Evolutionary conservation across 2,113 vertebrate genomes (phyloP).

Genomic region (Apodemus speciosus): DNA sequence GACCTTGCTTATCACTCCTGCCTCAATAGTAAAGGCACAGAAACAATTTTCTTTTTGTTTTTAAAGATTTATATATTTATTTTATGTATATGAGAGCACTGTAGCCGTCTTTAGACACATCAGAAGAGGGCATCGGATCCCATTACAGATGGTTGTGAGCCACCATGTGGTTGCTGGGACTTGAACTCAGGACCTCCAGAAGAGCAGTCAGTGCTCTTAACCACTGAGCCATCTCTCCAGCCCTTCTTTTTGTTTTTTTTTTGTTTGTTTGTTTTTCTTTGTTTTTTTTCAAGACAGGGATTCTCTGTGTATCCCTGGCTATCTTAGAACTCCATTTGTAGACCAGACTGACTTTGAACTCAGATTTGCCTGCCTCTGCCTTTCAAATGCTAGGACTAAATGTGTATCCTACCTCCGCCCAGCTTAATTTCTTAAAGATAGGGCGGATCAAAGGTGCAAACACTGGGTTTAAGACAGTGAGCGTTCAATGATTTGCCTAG

Average conservation of each 20-base stretch:
- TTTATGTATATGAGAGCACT: too few relatives aligned
- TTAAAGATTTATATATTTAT: too few relatives aligned
- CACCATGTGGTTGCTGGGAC: too few relatives aligned
- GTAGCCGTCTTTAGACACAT: too few relatives aligned
- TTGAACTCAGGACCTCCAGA: too few relatives aligned
- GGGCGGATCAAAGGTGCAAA: neutral
- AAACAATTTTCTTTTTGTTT: neutral
- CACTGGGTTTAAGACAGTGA: neutral
- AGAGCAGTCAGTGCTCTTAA: too few relatives aligned
- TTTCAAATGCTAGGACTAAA: neutral
- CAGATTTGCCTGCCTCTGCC: neutral
- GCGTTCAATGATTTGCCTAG: neutral
- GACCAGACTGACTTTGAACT: neutral
- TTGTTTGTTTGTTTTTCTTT: too few relatives aligned
- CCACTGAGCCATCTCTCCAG: too few relatives aligned
- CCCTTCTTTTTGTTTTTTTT: rapidly evolving
- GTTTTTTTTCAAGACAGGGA: neutral
- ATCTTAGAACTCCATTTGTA: neutral
- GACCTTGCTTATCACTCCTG: neutral
- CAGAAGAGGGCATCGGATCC: too few relatives aligned
- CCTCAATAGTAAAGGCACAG: neutral
- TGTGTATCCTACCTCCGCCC: neutral
- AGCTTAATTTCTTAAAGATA: neutral
- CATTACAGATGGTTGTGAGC: too few relatives aligned
- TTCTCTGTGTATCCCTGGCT: neutral